phyloP scores from a whole-genome alignment of 2,113 vertebrate genomes.

The Gymnobelideus leadbeateri region DNA sequence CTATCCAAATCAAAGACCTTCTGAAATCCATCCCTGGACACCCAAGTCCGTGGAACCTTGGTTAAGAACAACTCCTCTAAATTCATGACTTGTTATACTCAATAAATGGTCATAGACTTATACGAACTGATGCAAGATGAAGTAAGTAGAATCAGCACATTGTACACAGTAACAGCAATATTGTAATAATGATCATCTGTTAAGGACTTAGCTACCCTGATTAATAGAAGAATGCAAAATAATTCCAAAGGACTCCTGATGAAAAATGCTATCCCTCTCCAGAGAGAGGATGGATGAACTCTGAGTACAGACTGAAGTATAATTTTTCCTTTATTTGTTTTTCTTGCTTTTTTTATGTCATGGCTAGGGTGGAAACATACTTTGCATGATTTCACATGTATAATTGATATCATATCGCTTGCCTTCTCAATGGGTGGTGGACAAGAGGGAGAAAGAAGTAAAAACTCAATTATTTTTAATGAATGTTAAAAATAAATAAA shows the following conservation, averaged over 20 bases:
- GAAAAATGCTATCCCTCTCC: background rate
- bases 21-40: background rate
- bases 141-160: background rate
- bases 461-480: background rate
- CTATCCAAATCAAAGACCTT: background rate
- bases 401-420: background rate
- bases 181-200: background rate
- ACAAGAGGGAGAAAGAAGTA: background rate
- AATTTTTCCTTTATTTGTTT: background rate
- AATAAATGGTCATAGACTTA: background rate
- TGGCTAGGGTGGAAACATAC: background rate
- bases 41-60: background rate
- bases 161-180: background rate
- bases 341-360: background rate
- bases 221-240: background rate
- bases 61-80: background rate
- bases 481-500: background rate
- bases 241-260: background rate
- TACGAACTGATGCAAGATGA: background rate
- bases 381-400: background rate
- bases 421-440: background rate
- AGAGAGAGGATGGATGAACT: background rate
- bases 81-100: background rate
- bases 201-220: too few species aligned
- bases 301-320: background rate